These are phyloP conservation scores for Hypena proboscidalis DNA, from an alignment of 2,888 invertebrate species.

Conservation along the genomic window DNA sequence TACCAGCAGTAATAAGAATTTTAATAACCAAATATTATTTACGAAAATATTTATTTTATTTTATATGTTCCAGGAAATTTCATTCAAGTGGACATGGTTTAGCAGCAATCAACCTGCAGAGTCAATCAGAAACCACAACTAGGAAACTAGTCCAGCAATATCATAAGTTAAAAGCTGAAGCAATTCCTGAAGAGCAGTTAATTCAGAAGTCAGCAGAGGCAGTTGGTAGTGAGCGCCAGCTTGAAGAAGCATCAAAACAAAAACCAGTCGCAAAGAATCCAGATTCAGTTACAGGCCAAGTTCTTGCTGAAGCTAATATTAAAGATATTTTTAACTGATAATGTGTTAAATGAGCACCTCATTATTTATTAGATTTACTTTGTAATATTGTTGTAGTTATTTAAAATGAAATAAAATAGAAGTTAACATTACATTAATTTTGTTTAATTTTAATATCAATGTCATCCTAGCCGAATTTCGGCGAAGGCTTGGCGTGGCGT, in stretches of 20 bases:
- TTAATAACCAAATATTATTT: neutral
- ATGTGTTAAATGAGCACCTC: constrained; percentile 19
- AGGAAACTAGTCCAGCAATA: constrained; percentile 87
- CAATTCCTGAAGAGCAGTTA: constrained; percentile 81
- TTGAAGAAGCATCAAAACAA: constrained; percentile 42
- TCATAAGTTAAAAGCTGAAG: constrained; percentile 82
- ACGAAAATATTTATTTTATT: neutral
- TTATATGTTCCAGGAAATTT: constrained; percentile 84
- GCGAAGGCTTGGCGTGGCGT: no score
- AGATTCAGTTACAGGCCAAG: constrained; percentile 63
- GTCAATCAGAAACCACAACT: constrained; percentile 80
- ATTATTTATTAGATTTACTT: neutral
- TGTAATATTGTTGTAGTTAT: neutral
- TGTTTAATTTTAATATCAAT: no score
- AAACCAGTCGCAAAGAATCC: constrained; percentile 51
- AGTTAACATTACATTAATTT: no score
- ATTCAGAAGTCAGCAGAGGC: constrained; percentile 64
- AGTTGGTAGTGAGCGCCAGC: constrained; percentile 56
- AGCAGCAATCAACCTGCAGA: constrained; percentile 83
- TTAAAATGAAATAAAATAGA: neutral
- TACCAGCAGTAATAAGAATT: constrained; percentile 2
- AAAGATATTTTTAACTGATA: constrained; percentile 68
- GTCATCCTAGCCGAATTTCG: no score
- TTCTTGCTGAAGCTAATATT: constrained; percentile 60
- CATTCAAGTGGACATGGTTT: constrained; percentile 86